These are phyloP conservation scores for Euura lappo DNA, from an alignment of 1,140 invertebrate genomes.

Conservation along the genomic window DNA sequence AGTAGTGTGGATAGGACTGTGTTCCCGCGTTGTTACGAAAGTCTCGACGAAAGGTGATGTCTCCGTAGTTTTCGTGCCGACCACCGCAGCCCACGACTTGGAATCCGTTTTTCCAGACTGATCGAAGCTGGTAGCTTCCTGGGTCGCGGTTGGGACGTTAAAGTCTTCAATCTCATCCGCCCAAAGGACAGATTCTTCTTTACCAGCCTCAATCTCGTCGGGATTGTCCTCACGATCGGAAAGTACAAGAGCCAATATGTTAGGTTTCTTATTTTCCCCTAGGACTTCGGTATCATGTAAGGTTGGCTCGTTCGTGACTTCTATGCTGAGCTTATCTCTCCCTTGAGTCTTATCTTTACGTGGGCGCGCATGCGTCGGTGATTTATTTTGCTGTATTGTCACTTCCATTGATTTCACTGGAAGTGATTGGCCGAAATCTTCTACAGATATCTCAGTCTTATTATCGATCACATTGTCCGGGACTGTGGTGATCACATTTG, in stretches of 20 bases:
- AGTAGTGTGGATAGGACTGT: neutral
- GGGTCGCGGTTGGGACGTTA: neutral
- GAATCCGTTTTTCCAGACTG: slow-evolving; percentile 2
- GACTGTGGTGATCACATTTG: slow-evolving; percentile 5
- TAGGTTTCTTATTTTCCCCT: neutral
- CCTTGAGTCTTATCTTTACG: neutral
- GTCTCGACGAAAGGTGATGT: slow-evolving; percentile 16
- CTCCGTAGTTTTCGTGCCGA: slow-evolving; percentile 33
- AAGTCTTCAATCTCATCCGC: slow-evolving; percentile 22
- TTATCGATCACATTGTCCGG: slow-evolving; percentile 20
- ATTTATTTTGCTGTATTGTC: neutral
- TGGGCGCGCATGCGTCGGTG: neutral
- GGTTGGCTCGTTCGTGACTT: neutral
- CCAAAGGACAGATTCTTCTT: slow-evolving; percentile 8
- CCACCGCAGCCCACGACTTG: slow-evolving; percentile 41
- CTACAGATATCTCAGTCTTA: slow-evolving; percentile 16
- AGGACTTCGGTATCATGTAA: neutral
- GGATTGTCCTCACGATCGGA: neutral
- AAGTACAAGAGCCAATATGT: neutral
- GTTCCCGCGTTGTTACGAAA: neutral
- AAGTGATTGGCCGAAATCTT: neutral
- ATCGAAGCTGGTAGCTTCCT: slow-evolving; percentile 14
- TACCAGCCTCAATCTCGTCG: neutral
- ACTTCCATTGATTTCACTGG: neutral
- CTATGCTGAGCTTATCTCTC: neutral